Evolutionary conservation across 2,888 invertebrate genomes (phyloP).

Genomic region (Junonia oenone): DNA sequence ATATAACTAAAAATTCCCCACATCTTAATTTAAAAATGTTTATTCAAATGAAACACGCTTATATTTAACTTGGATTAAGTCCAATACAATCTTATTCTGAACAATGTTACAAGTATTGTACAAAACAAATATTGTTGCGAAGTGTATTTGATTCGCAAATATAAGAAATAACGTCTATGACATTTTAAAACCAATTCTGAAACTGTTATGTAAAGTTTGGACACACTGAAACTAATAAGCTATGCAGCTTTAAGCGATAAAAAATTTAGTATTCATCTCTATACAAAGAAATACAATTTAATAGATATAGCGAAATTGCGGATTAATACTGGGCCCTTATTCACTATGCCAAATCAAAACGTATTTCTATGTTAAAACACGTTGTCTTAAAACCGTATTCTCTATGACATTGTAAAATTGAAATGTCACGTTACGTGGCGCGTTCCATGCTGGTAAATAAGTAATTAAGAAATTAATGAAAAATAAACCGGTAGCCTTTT

Average conservation of each 20-base stretch:
- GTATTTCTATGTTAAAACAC: no score
- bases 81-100: slow-evolving; percentile 2
- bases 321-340: no score
- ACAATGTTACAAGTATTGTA: slow-evolving; percentile 1
- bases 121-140: slow-evolving; percentile 2
- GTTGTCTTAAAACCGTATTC: no score
- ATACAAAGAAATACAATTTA: neutral
- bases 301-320: no score
- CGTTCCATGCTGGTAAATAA: no score
- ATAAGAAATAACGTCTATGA: slow-evolving; percentile 13
- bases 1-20: neutral
- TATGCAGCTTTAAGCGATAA: neutral
- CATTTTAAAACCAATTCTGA: slow-evolving; percentile 13
- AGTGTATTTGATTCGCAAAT: slow-evolving; percentile 13
- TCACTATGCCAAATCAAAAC: no score
- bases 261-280: neutral
- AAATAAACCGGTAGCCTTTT: no score
- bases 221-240: neutral
- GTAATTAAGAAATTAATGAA: no score
- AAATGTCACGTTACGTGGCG: no score
- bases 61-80: neutral
- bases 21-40: neutral
- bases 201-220: neutral
- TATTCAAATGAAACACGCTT: neutral
- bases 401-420: no score